Evolutionary conservation across 1,140 invertebrate species (phyloP).

Genomic region (Lepidostoma basale): DNA sequence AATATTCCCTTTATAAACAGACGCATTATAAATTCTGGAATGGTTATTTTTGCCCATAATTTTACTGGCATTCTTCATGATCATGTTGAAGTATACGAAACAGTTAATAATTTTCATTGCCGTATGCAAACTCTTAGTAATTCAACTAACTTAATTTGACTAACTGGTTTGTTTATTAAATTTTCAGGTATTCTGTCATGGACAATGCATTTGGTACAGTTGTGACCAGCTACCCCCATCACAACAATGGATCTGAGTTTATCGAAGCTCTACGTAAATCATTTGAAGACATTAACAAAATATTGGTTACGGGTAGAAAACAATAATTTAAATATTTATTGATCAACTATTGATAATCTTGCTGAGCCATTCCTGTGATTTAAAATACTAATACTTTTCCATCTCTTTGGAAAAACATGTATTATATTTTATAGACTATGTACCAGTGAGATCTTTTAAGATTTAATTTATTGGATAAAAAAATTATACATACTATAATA

Average conservation of each 20-base stretch:
- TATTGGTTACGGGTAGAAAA: constrained; percentile 48
- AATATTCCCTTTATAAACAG: no score
- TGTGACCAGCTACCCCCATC: constrained; percentile 76
- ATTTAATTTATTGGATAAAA: no score
- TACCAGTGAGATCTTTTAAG: not conserved
- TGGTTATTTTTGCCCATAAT: no score
- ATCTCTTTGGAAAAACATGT: not conserved
- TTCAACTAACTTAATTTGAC: not conserved
- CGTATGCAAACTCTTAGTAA: no score
- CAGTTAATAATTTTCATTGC: no score
- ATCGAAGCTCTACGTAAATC: constrained; percentile 71
- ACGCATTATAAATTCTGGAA: no score
- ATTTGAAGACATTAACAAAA: constrained; percentile 67
- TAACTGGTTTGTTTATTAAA: constrained; percentile 17
- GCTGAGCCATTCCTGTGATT: no score
- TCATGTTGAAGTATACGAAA: no score
- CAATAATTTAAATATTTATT: constrained; percentile 1
- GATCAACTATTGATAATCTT: no score
- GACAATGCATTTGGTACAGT: constrained; percentile 78
- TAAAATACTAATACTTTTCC: not conserved
- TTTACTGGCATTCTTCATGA: no score
- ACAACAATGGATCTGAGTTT: constrained; percentile 73
- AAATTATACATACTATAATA: no score
- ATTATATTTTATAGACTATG: not conserved
- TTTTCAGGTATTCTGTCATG: constrained; percentile 71